A percentile compares a stretch with the other conserved stretches of the same genome.
These are phyloP conservation scores for Solenopsis fugax DNA, from an alignment of 1,140 invertebrate genomes.

Conservation along the genomic window DNA sequence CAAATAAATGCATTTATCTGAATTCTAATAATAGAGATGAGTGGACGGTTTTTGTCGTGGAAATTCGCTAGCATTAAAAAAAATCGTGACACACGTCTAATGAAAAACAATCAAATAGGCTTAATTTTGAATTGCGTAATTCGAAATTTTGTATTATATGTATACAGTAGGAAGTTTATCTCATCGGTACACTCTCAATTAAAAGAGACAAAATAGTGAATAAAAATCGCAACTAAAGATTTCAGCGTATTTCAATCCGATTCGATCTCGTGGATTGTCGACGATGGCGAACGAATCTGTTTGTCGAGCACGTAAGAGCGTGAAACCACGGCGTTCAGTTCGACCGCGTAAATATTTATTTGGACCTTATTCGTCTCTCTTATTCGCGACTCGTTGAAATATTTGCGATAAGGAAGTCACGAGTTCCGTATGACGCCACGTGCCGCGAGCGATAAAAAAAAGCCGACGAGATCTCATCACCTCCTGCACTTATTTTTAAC, in stretches of 20 bases:
- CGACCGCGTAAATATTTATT: conserved; percentile 54
- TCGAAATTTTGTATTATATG: neutral
- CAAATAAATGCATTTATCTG: neutral
- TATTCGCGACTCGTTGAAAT: conserved; percentile 35
- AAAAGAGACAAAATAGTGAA: neutral
- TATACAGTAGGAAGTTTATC: neutral
- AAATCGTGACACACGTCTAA: neutral
- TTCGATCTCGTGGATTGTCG: conserved; percentile 18
- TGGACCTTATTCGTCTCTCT: conserved; percentile 47
- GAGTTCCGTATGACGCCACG: conserved; percentile 31
- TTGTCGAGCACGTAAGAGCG: conserved; percentile 31
- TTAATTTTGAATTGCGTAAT: conserved; percentile 2
- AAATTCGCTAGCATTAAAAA: conserved; percentile 14
- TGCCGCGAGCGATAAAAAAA: conserved; percentile 21
- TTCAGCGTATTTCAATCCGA: conserved; percentile 1
- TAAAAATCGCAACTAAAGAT: conserved; percentile 1
- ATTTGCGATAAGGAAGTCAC: conserved; percentile 50
- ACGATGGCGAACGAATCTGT: conserved; percentile 29
- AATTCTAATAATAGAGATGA: neutral
- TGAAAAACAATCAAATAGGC: neutral
- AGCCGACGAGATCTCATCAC: neutral
- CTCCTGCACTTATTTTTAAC: neutral
- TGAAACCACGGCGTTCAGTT: neutral
- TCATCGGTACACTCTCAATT: neutral
- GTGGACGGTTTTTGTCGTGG: neutral